These are phyloP conservation scores for Hiodon tergisus DNA, from an alignment of 2,113 vertebrate species.

Conservation along the genomic window DNA sequence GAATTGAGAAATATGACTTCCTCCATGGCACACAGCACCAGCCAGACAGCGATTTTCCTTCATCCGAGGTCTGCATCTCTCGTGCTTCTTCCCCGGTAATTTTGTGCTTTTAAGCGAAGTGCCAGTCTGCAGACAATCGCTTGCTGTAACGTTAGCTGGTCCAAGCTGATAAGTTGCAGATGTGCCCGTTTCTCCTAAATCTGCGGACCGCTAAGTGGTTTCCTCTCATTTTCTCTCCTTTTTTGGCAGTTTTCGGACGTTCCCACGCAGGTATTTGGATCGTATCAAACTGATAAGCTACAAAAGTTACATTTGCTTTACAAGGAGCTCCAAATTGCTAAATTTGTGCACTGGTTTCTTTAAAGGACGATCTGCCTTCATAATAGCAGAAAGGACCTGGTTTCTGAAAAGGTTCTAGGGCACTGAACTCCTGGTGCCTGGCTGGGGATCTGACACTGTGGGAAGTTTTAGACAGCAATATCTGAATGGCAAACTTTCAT, in stretches of 20 bases:
- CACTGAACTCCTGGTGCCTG: neutral
- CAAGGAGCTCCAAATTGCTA: slow-evolving; percentile 58
- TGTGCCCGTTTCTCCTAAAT: slow-evolving; percentile 91
- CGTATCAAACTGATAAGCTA: slow-evolving; percentile 58
- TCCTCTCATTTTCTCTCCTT: slow-evolving; percentile 56
- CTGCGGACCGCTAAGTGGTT: slow-evolving; percentile 88
- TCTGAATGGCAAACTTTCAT: neutral
- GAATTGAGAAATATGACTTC: no score
- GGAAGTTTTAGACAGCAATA: neutral
- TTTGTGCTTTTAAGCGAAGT: slow-evolving; percentile 89
- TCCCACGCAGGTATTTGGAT: slow-evolving; percentile 64
- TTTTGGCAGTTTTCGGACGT: slow-evolving; percentile 55
- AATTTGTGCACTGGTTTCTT: slow-evolving; percentile 56
- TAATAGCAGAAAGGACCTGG: no score
- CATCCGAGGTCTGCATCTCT: slow-evolving; percentile 57
- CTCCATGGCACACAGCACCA: slow-evolving; percentile 42
- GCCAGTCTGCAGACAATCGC: slow-evolving; percentile 95
- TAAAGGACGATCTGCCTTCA: neutral
- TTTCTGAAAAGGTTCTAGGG: neutral
- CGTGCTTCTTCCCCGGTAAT: slow-evolving; percentile 87
- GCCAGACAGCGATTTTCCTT: slow-evolving; percentile 48
- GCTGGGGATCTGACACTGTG: neutral
- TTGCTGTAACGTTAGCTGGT: slow-evolving; percentile 94
- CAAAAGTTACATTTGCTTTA: slow-evolving; percentile 65
- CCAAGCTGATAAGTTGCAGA: slow-evolving; percentile 97